Evolutionary conservation across 1,140 invertebrate species (phyloP).

Genomic region (Drosophila erecta): DNA sequence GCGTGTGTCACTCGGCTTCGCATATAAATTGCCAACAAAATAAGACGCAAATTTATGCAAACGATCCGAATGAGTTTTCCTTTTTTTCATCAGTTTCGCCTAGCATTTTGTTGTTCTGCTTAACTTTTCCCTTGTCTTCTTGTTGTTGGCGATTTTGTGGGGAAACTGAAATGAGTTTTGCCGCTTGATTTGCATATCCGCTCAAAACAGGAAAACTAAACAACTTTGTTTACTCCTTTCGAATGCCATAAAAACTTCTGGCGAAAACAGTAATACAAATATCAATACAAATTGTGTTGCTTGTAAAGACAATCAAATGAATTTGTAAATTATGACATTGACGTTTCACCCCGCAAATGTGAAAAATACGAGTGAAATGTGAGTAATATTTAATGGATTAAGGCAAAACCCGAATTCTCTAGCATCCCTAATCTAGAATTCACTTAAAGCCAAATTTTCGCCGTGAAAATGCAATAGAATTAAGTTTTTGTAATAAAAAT

Average conservation of each 20-base stretch:
- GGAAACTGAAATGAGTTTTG: constrained; percentile 61
- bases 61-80: constrained; percentile 39
- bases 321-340: constrained; percentile 19
- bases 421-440: not conserved
- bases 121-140: constrained; percentile 17
- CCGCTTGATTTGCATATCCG: constrained; percentile 51
- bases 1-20: constrained; percentile 68
- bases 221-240: constrained; percentile 61
- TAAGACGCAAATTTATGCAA: constrained; percentile 76
- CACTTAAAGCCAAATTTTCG: not conserved
- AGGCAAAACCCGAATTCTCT: not conserved
- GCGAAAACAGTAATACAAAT: constrained; percentile 24
- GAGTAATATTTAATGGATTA: not conserved
- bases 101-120: constrained; percentile 10
- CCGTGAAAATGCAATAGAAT: constrained; percentile 11
- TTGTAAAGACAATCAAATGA: constrained; percentile 54
- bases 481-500: constrained; percentile 52
- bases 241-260: constrained; percentile 28
- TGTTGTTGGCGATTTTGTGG: constrained; percentile 26
- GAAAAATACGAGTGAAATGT: not conserved
- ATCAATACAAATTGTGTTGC: constrained; percentile 32
- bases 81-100: constrained; percentile 5
- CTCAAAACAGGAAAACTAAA: constrained; percentile 63
- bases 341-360: not conserved
- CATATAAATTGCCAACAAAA: constrained; percentile 79